Evolutionary conservation across 2,797 vertebrate species (phyloP).

Genomic region (Cyprinella venusta): DNA sequence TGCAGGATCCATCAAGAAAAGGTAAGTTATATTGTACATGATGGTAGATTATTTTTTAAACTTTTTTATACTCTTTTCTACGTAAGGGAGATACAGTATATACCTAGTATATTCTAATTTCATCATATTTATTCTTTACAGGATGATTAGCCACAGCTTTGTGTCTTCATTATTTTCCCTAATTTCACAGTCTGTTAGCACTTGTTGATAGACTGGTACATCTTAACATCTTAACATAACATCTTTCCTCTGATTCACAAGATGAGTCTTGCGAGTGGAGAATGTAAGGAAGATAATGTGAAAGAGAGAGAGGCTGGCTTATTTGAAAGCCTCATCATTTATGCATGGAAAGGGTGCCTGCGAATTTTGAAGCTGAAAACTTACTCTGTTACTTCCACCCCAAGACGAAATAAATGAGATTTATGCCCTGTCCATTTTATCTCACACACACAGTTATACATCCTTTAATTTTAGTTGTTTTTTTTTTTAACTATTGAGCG

Average conservation of each 20-base stretch:
- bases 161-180: neutral
- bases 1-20: too few species aligned
- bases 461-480: neutral
- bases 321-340: slow-evolving; percentile 70
- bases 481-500: too few species aligned
- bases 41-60: neutral
- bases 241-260: neutral
- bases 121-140: neutral
- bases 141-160: neutral
- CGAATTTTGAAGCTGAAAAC: slow-evolving; percentile 64
- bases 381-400: slow-evolving; percentile 38
- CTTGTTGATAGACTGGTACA: neutral
- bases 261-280: neutral
- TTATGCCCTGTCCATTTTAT: neutral
- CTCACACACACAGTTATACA: too few species aligned
- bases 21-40: too few species aligned
- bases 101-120: neutral
- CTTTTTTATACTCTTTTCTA: neutral
- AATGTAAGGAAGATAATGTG: neutral
- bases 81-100: neutral
- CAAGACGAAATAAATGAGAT: neutral
- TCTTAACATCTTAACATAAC: too few species aligned
- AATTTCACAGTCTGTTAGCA: neutral
- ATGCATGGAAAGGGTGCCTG: slow-evolving; percentile 70
- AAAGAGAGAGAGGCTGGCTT: slow-evolving; percentile 42